Percentiles rank a stretch among this genome's conserved stretches.
phyloP scores from a whole-genome alignment of 2,113 vertebrate genomes.

The Salvelinus sp. region DNA sequence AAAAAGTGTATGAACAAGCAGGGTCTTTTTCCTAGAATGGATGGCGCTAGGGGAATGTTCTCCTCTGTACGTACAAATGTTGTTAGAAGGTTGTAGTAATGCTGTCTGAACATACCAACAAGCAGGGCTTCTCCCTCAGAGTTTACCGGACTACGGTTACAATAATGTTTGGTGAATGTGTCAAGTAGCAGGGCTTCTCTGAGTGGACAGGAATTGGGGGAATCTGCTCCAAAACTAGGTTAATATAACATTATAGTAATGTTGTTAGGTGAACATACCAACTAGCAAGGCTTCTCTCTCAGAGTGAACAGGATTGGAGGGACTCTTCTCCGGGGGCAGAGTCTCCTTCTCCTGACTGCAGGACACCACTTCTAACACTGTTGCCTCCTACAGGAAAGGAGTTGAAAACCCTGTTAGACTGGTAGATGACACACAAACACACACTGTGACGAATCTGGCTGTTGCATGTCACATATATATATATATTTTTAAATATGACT shows the following conservation, averaged over 20 bases:
- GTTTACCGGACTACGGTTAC: not conserved
- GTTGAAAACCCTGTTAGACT: not conserved
- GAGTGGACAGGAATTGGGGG: slow-evolving; percentile 83
- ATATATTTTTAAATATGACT: no score
- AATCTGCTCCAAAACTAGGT: slow-evolving; percentile 67
- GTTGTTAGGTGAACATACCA: slow-evolving; percentile 71
- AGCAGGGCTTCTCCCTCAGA: no score
- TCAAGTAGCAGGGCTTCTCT: slow-evolving; percentile 90
- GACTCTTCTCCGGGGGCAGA: slow-evolving; percentile 73
- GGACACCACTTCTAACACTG: slow-evolving; percentile 73
- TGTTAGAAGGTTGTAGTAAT: no score
- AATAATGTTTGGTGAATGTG: slow-evolving; percentile 58
- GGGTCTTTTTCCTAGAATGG: no score
- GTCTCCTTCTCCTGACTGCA: slow-evolving; percentile 87
- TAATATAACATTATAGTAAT: not conserved
- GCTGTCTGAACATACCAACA: no score
- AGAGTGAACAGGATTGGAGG: slow-evolving; percentile 82
- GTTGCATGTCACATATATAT: no score
- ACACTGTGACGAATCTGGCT: not conserved
- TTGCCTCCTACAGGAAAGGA: slow-evolving; percentile 63
- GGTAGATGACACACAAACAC: slow-evolving; percentile 9
- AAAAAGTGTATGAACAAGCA: no score
- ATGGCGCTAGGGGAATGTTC: no score
- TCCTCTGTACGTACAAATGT: no score
- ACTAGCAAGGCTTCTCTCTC: slow-evolving; percentile 91